Evolutionary conservation across 2,888 invertebrate species (phyloP).

Genomic region (Artemia sp.): DNA sequence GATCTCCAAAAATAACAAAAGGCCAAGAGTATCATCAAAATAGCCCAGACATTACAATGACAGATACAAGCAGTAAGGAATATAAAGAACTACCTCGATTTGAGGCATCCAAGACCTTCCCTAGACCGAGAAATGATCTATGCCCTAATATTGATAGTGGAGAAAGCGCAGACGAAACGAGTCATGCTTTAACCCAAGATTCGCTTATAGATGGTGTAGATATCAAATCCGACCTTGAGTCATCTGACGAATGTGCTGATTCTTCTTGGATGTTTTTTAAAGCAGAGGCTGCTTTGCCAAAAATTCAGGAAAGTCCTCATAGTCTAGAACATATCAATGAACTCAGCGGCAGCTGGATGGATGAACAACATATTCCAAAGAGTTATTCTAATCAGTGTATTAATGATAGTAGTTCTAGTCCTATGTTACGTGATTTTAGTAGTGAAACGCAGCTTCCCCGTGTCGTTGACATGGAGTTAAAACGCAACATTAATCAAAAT

Average conservation of each 20-base stretch:
- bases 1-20: background rate
- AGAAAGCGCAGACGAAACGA: background rate
- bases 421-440: background rate
- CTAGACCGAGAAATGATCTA: background rate
- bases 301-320: background rate
- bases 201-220: background rate
- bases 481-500: no score
- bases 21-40: background rate
- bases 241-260: background rate
- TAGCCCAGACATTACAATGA: background rate
- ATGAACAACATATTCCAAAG: background rate
- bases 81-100: background rate
- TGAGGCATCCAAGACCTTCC: background rate
- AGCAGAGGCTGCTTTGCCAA: background rate
- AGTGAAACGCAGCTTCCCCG: constrained; percentile 1
- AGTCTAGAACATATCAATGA: constrained; percentile 8
- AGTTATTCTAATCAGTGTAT: background rate
- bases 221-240: background rate
- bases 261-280: background rate
- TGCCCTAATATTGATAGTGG: background rate
- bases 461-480: background rate
- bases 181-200: background rate
- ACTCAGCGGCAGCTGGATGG: background rate
- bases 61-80: no score
- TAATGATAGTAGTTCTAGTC: background rate